Conservation (phyloP, 2,797 vertebrate genomes). For the Ictinia mississippiensis region DNA sequence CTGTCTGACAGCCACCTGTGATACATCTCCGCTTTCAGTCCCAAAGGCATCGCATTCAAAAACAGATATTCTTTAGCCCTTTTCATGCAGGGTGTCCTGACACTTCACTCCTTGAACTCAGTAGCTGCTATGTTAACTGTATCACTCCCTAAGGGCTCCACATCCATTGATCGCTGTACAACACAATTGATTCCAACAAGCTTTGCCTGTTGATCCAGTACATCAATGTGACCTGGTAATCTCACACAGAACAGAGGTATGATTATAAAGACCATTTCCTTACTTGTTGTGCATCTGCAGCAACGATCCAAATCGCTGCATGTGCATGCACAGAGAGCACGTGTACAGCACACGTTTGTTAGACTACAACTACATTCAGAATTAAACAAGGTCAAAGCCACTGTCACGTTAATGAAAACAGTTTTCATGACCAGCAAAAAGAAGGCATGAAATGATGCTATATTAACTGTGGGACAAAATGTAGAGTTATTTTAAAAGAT, state of each 20-base stretch:
- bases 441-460: not conserved
- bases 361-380: not conserved
- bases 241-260: not conserved
- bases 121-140: not conserved
- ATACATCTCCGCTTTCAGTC: rapidly evolving
- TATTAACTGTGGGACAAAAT: not conserved
- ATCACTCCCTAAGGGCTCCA: not conserved
- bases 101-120: not conserved
- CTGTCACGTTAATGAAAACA: not conserved
- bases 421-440: not conserved
- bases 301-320: not conserved
- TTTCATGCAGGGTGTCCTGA: not conserved
- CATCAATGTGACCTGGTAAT: not conserved
- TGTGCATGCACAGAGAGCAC: not conserved
- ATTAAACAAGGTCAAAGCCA: not conserved
- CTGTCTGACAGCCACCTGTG: not conserved
- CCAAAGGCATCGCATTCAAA: not conserved
- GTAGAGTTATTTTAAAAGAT: not conserved
- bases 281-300: not conserved
- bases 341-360: not conserved
- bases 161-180: not conserved
- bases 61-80: not conserved
- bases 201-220: not conserved
- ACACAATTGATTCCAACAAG: not conserved
- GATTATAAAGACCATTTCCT: not conserved